Conservation (phyloP, 2,797 vertebrate species). For the Silurus lanzhouensis region DNA sequence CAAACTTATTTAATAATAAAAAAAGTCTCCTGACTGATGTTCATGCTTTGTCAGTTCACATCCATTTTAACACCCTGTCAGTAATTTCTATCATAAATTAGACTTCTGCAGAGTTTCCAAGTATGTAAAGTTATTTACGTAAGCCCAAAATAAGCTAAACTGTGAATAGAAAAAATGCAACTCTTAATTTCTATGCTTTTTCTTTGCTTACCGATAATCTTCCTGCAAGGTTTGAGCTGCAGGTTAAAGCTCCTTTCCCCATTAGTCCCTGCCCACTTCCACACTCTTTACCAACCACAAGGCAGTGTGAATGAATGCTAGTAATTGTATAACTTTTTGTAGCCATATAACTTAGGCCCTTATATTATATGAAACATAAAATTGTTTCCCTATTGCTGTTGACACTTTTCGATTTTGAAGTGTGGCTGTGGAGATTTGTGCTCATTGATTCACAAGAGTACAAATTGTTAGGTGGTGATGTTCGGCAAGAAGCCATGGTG, state of each 20-base stretch:
- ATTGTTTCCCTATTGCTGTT: background rate
- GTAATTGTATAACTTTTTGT: no score
- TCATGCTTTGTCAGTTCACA: background rate
- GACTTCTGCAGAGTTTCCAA: background rate
- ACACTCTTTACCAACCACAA: constrained; percentile 29
- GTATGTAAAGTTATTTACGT: background rate
- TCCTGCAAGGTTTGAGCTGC: no score
- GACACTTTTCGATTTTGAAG: background rate
- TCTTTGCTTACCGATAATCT: background rate
- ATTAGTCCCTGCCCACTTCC: background rate
- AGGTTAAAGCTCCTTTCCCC: background rate
- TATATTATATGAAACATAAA: no score
- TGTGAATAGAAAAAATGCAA: background rate
- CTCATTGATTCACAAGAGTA: background rate
- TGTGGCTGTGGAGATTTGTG: background rate
- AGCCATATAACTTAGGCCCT: no score
- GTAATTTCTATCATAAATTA: background rate
- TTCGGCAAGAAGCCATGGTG: background rate
- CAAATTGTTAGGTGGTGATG: background rate
- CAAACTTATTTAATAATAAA: background rate
- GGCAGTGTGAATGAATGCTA: background rate
- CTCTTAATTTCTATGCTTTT: background rate
- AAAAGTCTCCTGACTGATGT: background rate
- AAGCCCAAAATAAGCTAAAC: background rate
- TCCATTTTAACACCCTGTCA: constrained; percentile 4